Base-by-base conservation (phyloP, 2,888 invertebrate species). In the Atherix ibis region DNA sequence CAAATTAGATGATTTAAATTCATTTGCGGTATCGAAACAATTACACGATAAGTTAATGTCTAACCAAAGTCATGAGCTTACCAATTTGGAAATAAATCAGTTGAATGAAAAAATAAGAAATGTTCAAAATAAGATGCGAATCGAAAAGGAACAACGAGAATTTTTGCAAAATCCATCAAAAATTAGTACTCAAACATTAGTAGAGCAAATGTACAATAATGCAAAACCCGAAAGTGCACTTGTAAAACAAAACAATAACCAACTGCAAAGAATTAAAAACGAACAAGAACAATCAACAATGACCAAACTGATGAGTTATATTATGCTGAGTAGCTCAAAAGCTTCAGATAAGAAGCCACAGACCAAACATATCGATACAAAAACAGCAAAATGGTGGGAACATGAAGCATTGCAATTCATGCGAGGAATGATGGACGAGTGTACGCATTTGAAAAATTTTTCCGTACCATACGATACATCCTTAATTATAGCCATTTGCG, bases 391-490 rank as follows among this genome's bases (percentile, higher is more conserved):
- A 45, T 75, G 73, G 70, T 69, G 76, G 44, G 76, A 80, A 54
- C 70, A 73, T 46, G 84, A 88, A 58, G 83, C 87, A 1, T 48
- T 87, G 35, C 82, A 85, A 62, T 94, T 97, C 53, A 95, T 97
- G 95, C 67, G 85, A 31, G 92, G 94, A 0, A 77, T 97, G 45
- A 97, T 98, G 97, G 97, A 98, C 53, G 94, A 97, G 58, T 97
- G 92, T 56, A 98, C 97, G 1, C 94, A 95, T 63, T 65, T 98
- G 26, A 84, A 77, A 44, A 92, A 95, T 62, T 98, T 92, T 53
- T 80, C 88, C 3, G 66, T 76, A 12, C 84, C 84, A 0, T 76
- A 76, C 32, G 95, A 97, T 52, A 84, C 94, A 0, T 78, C 80
- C 8, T 65, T 95, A 32, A 83, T 91, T 39, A 91, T 89, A 61